Evolutionary conservation across 2,888 invertebrate genomes (phyloP).

Genomic region (Rhogogaster chlorosoma): DNA sequence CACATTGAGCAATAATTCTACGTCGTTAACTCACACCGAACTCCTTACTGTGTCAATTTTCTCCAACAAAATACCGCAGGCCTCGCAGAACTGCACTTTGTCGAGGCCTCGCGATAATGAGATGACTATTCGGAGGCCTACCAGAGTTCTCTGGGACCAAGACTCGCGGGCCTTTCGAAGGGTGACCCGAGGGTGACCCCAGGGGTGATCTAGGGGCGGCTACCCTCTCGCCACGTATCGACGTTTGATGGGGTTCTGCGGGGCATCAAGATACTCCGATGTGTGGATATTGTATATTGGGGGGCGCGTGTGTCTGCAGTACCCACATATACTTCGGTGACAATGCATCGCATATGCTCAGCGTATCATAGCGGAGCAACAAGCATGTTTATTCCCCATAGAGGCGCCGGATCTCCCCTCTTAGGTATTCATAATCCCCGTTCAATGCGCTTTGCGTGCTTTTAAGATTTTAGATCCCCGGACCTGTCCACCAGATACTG

Average conservation of each 20-base stretch:
- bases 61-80: not conserved
- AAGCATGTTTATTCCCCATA: conserved; percentile 70
- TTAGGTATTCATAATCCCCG: conserved; percentile 71
- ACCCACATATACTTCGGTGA: conserved; percentile 57
- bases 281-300: not conserved
- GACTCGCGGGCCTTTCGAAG: conserved; percentile 7
- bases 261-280: conserved; percentile 39
- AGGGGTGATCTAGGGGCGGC: conserved; percentile 42
- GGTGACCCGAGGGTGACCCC: conserved; percentile 23
- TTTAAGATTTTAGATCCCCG: conserved; percentile 65
- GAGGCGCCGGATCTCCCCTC: conserved; percentile 57
- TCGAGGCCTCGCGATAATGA: conserved; percentile 17
- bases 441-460: conserved; percentile 74
- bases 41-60: not conserved
- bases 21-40: not conserved
- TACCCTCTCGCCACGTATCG: conserved; percentile 47
- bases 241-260: conserved; percentile 51
- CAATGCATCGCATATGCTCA: conserved; percentile 71
- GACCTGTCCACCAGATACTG: not conserved
- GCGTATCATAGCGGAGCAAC: conserved; percentile 70
- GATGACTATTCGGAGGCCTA: conserved; percentile 37
- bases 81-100: not conserved
- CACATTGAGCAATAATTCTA: not conserved
- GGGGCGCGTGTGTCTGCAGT: not conserved
- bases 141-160: conserved; percentile 5